Conservation (phyloP, 2,888 invertebrate genomes). For the Caenorhabditis macrosperma region DNA sequence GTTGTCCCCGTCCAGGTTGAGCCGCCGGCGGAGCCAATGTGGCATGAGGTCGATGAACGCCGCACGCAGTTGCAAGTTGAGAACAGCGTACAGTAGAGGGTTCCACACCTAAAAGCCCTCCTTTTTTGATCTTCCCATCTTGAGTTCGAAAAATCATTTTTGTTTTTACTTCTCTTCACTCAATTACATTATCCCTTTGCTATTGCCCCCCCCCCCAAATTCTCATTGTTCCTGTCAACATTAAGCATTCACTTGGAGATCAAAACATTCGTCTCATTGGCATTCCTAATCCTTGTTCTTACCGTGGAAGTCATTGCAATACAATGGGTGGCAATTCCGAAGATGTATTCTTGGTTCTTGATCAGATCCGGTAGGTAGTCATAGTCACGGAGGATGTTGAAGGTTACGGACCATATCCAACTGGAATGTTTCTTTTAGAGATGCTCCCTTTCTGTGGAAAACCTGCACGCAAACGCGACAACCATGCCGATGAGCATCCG, state of each 20-base stretch:
- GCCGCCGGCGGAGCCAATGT: conserved; percentile 60
- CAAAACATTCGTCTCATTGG: too few relatives aligned
- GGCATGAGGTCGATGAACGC: conserved; percentile 79
- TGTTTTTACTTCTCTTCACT: too few relatives aligned
- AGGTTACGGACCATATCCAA: conserved; percentile 78
- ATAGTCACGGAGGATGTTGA: conserved; percentile 78
- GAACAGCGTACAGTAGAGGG: conserved; percentile 77
- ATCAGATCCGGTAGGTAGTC: conserved; percentile 74
- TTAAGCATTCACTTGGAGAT: too few relatives aligned
- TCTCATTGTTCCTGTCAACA: too few relatives aligned
- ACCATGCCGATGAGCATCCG: conserved; percentile 79
- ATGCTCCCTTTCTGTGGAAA: neutral
- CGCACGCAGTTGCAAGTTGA: conserved; percentile 78
- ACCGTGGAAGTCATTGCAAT: conserved; percentile 80
- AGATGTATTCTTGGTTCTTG: conserved; percentile 75
- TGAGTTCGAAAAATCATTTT: too few relatives aligned
- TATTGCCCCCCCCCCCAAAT: too few relatives aligned
- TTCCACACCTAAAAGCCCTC: conserved; percentile 76
- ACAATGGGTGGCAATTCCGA: conserved; percentile 78
- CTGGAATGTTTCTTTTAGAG: conserved; percentile 51
- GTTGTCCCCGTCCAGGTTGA: conserved; percentile 46
- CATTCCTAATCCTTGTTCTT: neutral
- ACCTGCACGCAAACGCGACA: conserved; percentile 74
- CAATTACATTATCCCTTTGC: too few relatives aligned
- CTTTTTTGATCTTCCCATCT: too few relatives aligned